Percentiles rank a stretch among this genome's conserved stretches.
Evolutionary conservation across 1,140 invertebrate genomes (phyloP).

Genomic region (Saccostrea echinata): DNA sequence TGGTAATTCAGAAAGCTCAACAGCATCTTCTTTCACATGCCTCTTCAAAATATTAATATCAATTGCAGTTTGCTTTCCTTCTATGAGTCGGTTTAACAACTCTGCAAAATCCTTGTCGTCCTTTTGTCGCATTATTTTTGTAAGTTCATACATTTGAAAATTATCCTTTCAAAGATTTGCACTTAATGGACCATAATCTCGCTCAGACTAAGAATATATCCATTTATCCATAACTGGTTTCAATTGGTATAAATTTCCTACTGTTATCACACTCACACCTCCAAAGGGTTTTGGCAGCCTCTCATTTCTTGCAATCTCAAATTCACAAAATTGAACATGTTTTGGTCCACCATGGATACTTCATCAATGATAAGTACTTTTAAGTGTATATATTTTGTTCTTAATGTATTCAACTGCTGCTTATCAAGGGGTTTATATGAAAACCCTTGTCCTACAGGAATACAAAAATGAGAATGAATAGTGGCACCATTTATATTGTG

Average conservation of each 20-base stretch:
- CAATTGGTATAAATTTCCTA: slow-evolving; percentile 62
- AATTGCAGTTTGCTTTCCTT: slow-evolving; percentile 59
- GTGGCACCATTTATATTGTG: slow-evolving; percentile 51
- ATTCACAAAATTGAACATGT: slow-evolving; percentile 63
- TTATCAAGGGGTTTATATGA: slow-evolving; percentile 55
- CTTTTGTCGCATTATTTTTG: slow-evolving; percentile 61
- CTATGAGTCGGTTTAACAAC: slow-evolving; percentile 60
- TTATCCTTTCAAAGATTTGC: slow-evolving; percentile 59
- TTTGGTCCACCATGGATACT: slow-evolving; percentile 61
- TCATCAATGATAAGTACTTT: slow-evolving; percentile 63
- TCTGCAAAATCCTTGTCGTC: slow-evolving; percentile 60
- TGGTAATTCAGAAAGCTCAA: neutral
- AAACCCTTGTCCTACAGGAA: slow-evolving; percentile 55
- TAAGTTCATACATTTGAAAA: slow-evolving; percentile 62
- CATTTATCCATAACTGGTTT: slow-evolving; percentile 61
- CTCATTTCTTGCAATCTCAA: slow-evolving; percentile 57
- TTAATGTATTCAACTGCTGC: slow-evolving; percentile 53
- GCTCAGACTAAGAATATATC: slow-evolving; percentile 50
- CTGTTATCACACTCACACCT: slow-evolving; percentile 55
- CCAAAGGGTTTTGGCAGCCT: slow-evolving; percentile 57
- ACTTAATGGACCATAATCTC: slow-evolving; percentile 54
- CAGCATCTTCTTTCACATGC: neutral
- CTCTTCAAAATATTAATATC: slow-evolving; percentile 47
- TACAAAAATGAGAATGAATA: slow-evolving; percentile 42
- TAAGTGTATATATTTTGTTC: slow-evolving; percentile 37